Evolutionary conservation across 1,140 invertebrate species (phyloP), one percentile per base, ranked within the genome.

Genomic region (Triops longicaudatus): DNA sequence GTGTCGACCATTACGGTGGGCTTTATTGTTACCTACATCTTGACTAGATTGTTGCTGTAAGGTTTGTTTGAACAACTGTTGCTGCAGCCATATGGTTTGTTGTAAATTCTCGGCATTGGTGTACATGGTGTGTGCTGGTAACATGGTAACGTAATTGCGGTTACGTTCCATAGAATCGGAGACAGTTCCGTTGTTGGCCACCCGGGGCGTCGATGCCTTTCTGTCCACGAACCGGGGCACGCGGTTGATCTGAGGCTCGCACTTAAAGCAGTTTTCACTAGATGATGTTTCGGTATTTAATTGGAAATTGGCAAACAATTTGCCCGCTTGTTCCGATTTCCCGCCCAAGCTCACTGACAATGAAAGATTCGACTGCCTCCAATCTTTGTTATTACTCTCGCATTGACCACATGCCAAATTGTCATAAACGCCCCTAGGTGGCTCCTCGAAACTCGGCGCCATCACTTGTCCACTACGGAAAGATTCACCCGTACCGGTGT

Each of bases 41-140:
- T 63, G 50, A 42, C 42, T 63, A 43, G 42, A 17, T 26, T 78
- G 77, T 22, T 76, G 71, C 27, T 78, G 77, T 63, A 87, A 81
- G 4, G 88, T 86, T 80, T 89, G 87, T 50, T 88, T 87, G 80
- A 92, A 90, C 12, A 91, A 81, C 81, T 91, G 88, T 79, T 92
- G 90, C 79, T 92, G 91, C 4, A 91, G 83, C 78, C 89, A 84
- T 82, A 92, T 92, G 10, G 91, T 92, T 81, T 91, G 89, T 79
- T 91, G 87, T 17, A 92, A 83, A 82, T 92, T 91, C 3, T 88
- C 90, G 28, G 88, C 86, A 80, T 91, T 91, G 7, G 91, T 92
- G 83, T 91, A 92, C 90, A 91, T 91, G 0, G 88, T 88, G 26
- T 88, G 74, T 14, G 76, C 31, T 17, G 76, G 76, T 73, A 77